A percentile compares a stretch with the other conserved stretches of the same genome.
These are phyloP conservation scores for Dyspetes luteomarginatus DNA, from an alignment of 2,888 invertebrate genomes.

Conservation along the genomic window DNA sequence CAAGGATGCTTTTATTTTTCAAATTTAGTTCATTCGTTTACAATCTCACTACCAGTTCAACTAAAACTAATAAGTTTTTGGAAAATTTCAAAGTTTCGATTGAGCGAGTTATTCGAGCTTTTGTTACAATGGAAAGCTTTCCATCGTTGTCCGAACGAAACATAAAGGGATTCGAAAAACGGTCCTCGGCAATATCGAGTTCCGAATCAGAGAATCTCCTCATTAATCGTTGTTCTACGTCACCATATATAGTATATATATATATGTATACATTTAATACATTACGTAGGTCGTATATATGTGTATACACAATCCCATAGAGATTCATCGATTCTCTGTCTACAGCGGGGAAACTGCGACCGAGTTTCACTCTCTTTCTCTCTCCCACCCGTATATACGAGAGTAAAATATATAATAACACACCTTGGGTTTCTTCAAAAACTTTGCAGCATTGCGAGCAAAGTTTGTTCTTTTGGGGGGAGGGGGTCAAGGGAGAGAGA, in stretches of 20 bases:
- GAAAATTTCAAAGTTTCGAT: no score
- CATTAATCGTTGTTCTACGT: slow-evolving; percentile 18
- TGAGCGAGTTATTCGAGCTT: background rate
- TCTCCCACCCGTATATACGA: background rate
- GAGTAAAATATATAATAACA: background rate
- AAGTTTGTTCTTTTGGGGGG: slow-evolving; percentile 28
- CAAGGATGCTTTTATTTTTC: no score
- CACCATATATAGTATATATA: background rate
- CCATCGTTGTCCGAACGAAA: background rate
- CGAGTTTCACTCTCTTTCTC: slow-evolving; percentile 32
- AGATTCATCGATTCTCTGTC: slow-evolving; percentile 42
- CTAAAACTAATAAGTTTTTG: no score
- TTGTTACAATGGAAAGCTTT: background rate
- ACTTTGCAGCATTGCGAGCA: slow-evolving; percentile 38
- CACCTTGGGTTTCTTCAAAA: slow-evolving; percentile 38
- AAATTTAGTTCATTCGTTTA: no score
- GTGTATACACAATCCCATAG: background rate
- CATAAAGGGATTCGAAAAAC: background rate
- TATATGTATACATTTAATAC: background rate
- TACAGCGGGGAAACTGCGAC: slow-evolving; percentile 18
- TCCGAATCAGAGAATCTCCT: slow-evolving; percentile 14
- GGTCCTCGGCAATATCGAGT: slow-evolving; percentile 18
- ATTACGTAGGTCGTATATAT: background rate
- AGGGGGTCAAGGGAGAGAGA: slow-evolving; percentile 12
- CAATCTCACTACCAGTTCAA: no score